phyloP scores from a whole-genome alignment of 1,140 invertebrate species.

The Lepidostoma basale region DNA sequence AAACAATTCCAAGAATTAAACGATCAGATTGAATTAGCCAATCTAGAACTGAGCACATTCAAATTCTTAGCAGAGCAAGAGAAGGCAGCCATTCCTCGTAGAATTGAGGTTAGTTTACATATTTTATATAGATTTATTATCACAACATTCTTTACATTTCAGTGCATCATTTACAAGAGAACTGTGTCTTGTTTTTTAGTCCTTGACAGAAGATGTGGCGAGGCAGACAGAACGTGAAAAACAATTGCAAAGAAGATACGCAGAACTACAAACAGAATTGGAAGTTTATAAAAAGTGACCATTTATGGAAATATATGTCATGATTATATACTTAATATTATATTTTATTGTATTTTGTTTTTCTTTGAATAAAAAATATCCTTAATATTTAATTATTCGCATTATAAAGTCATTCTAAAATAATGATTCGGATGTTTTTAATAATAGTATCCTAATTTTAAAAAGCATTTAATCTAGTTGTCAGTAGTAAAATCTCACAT shows the following conservation, averaged over 20 bases:
- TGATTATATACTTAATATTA: no score
- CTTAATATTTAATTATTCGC: no score
- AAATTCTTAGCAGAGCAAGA: constrained; percentile 90
- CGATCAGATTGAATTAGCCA: constrained; percentile 89
- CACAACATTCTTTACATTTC: neutral
- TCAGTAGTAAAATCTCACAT: no score
- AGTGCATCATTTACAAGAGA: no score
- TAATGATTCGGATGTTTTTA: no score
- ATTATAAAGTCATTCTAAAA: no score
- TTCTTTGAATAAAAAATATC: no score
- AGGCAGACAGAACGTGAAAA: constrained; percentile 91
- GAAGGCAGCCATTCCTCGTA: constrained; percentile 84
- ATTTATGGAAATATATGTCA: no score
- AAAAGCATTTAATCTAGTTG: no score
- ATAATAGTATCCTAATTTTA: no score
- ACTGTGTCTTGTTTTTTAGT: constrained; percentile 64
- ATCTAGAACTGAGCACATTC: constrained; percentile 91
- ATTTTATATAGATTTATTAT: neutral
- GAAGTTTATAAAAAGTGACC: constrained; percentile 48
- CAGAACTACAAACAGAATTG: constrained; percentile 68
- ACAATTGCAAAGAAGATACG: constrained; percentile 81
- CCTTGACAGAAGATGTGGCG: constrained; percentile 89
- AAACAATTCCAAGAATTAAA: constrained; percentile 89
- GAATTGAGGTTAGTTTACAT: constrained; percentile 72
- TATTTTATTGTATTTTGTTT: no score